Evolutionary conservation across 2,888 invertebrate species (phyloP).

Genomic region (Slavum lentiscoides): DNA sequence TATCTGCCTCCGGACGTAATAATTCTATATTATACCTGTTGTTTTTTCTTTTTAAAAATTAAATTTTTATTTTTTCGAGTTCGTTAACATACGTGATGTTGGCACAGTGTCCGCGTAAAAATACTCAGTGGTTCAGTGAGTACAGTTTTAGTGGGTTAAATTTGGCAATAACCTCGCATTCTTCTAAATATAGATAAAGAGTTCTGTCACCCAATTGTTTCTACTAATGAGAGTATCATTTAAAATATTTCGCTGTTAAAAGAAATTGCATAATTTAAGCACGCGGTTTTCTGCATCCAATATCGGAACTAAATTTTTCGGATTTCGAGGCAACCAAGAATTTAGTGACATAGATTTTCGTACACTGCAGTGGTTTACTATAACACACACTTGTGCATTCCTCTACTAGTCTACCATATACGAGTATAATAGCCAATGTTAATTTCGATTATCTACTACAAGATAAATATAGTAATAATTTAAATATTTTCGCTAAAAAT

Average conservation of each 20-base stretch:
- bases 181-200: constrained; percentile 44
- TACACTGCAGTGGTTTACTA: too few species aligned
- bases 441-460: too few species aligned
- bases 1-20: too few species aligned
- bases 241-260: constrained; percentile 20
- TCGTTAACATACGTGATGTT: constrained; percentile 39
- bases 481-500: too few species aligned
- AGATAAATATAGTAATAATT: too few species aligned
- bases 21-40: background rate
- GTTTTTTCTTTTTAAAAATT: background rate
- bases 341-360: too few species aligned
- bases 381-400: too few species aligned
- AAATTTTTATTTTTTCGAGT: constrained; percentile 25
- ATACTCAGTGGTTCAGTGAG: constrained; percentile 36
- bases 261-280: background rate
- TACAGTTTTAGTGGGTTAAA: constrained; percentile 37
- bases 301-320: too few species aligned
- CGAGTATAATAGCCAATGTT: too few species aligned
- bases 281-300: background rate
- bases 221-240: constrained; percentile 38
- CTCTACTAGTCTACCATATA: too few species aligned
- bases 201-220: constrained; percentile 43
- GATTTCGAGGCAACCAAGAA: too few species aligned
- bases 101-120: constrained; percentile 36
- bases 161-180: constrained; percentile 34